Evolutionary conservation across 2,797 vertebrate species (phyloP).

Genomic region (Ctenopoma kingsleyae): DNA sequence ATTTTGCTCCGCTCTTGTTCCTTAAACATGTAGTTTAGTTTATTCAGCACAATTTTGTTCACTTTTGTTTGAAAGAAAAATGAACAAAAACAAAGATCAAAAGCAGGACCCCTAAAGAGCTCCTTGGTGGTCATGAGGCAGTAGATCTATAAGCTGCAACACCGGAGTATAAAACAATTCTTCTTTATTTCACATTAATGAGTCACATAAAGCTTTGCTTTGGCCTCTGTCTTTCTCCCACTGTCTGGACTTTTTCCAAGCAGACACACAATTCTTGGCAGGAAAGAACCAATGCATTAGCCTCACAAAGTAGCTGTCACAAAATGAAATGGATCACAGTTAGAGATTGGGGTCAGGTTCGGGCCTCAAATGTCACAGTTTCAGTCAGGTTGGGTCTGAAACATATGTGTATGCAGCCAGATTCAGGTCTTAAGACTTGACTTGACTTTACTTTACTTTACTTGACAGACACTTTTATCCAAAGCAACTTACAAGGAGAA

Average conservation of each 20-base stretch:
- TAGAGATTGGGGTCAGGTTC: not conserved
- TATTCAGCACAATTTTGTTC: not conserved
- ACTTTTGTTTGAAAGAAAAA: not conserved
- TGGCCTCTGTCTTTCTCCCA: not conserved
- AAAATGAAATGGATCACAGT: not conserved
- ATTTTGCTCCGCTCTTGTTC: not conserved
- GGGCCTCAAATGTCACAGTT: not conserved
- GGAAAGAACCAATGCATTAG: not conserved
- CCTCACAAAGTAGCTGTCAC: not conserved
- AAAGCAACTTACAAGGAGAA: no score
- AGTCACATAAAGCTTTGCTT: not conserved
- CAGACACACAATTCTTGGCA: not conserved
- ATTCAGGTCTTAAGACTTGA: no score
- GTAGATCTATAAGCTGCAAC: not conserved
- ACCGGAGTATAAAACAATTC: not conserved
- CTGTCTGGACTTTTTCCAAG: not conserved
- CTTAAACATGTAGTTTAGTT: no score
- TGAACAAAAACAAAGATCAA: not conserved
- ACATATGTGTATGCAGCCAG: no score
- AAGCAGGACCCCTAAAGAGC: not conserved
- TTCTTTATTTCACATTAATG: not conserved
- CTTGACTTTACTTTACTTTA: no score
- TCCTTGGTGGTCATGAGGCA: not conserved
- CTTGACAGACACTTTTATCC: no score
- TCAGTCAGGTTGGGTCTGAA: no score